Percentiles rank a stretch among this genome's conserved stretches.
Evolutionary conservation across 2,113 vertebrate species (phyloP).

Genomic region (Periophthalmodon schlosseri): DNA sequence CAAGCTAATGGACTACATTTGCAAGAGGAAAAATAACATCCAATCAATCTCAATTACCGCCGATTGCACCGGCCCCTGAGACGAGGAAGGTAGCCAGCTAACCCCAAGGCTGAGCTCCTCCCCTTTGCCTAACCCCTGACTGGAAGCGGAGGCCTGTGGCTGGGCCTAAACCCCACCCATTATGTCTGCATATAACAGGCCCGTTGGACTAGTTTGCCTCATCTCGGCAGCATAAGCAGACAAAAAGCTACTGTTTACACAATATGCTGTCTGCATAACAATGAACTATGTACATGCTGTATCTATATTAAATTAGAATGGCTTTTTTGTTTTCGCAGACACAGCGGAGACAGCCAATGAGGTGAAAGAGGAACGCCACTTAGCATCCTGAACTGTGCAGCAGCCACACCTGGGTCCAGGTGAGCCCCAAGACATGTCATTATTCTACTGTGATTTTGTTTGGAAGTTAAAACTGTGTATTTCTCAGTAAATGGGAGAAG

Average conservation of each 20-base stretch:
- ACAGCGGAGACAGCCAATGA: neutral
- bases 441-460: neutral
- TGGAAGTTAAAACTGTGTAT: neutral
- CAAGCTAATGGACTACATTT: conserved; percentile 99
- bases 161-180: conserved; percentile 65
- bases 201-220: conserved; percentile 57
- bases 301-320: neutral
- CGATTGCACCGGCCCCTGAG: conserved; percentile 90
- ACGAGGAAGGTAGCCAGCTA: conserved; percentile 85
- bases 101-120: conserved; percentile 68
- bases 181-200: conserved; percentile 59
- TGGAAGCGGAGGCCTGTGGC: conserved; percentile 70
- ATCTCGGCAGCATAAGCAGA: conserved; percentile 59
- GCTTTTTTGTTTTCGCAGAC: neutral
- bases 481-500: conserved; percentile 31
- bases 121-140: conserved; percentile 72
- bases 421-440: neutral
- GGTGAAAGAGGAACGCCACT: neutral
- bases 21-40: conserved; percentile 99
- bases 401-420: neutral
- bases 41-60: conserved; percentile 99
- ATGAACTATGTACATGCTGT: neutral
- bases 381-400: neutral
- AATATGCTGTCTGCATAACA: neutral
- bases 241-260: neutral